Evolutionary conservation across 2,797 vertebrate genomes (phyloP), one percentile per base, ranked within the genome.

Genomic region (Neomorphus geoffroyi): DNA sequence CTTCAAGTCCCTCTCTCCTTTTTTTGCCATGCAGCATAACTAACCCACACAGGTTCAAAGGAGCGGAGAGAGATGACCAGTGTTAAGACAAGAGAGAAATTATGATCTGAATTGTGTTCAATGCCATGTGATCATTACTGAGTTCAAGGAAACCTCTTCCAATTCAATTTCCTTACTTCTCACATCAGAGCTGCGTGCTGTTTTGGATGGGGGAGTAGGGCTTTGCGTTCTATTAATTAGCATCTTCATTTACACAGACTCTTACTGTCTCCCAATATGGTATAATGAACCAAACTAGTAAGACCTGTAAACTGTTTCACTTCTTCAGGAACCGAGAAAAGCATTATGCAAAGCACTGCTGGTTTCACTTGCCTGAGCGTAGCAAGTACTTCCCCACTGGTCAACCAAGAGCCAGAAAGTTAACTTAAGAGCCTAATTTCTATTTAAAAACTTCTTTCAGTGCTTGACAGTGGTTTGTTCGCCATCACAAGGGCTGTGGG

Each of bases 351-450:
- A 87, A 94, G 22, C 46, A 48, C 46, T 48, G 46, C 46, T 48
- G 22, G 46, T 48, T 48, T 48, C 46, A 48, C 24, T 4, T 5
- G 3, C 48, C 58, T 13, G 15, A 0, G 11, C 0, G 9, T 54
- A 22, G 7, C 1, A 5, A 13, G 15, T 3, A 14, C 87, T 60
- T 64, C 73, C 56, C 57, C 1, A 0, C 30, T 3, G 37, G 17
- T 19, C 61, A 24, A 39, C 51, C 17, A 23, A 53, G 33, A 92
- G 66, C 54, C 77, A 69, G 58, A 72, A 81, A 61, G 28, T 4
- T 80, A 79, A 64, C 22, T 30, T 3, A 50, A 7, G 2, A 64
- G 28, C 30, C 19, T 9, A 32, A 3, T 3, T 57, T 43, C 41
- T 15, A 24, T 5, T 41, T 60, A 8, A 78, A 77, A 80, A 18